phyloP scores from a whole-genome alignment of 1,140 invertebrate genomes.

The Hyles vespertilio region DNA sequence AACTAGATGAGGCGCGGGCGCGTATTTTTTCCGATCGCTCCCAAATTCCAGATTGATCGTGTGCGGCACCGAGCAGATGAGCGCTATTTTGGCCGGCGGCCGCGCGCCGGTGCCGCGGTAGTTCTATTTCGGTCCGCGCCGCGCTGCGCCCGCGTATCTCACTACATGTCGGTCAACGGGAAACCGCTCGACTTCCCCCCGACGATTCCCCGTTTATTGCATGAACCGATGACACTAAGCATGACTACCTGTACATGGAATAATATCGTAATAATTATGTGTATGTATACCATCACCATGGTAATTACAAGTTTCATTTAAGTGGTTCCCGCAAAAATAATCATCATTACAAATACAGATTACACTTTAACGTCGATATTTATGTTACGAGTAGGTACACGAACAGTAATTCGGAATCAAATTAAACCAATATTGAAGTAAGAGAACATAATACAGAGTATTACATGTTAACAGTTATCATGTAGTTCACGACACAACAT shows the following conservation, averaged over 20 bases:
- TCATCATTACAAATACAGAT: conserved; percentile 33
- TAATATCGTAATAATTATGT: conserved; percentile 40
- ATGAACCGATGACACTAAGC: conserved; percentile 48
- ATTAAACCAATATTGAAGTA: conserved; percentile 4
- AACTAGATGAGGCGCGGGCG: conserved; percentile 56
- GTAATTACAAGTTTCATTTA: conserved; percentile 44
- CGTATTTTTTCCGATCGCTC: conserved; percentile 26
- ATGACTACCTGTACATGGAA: conserved; percentile 40
- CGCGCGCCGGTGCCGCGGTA: conserved; percentile 35
- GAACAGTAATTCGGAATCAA: conserved; percentile 16
- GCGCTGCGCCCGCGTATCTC: conserved; percentile 55
- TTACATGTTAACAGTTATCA: conserved; percentile 32
- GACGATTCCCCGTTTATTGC: conserved; percentile 44
- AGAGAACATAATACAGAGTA: too few relatives aligned
- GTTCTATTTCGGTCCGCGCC: conserved; percentile 54
- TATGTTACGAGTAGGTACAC: conserved; percentile 7
- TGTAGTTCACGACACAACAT: conserved; percentile 16
- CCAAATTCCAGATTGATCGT: conserved; percentile 36
- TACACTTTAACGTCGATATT: conserved; percentile 19
- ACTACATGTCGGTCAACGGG: conserved; percentile 57
- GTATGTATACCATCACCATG: conserved; percentile 38
- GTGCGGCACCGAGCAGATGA: conserved; percentile 39
- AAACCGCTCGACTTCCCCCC: conserved; percentile 35
- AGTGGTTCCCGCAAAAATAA: conserved; percentile 23
- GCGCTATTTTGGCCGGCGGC: conserved; percentile 21